Evolutionary conservation across 2,888 invertebrate genomes (phyloP).

Genomic region (Drosophila anomalata): DNA sequence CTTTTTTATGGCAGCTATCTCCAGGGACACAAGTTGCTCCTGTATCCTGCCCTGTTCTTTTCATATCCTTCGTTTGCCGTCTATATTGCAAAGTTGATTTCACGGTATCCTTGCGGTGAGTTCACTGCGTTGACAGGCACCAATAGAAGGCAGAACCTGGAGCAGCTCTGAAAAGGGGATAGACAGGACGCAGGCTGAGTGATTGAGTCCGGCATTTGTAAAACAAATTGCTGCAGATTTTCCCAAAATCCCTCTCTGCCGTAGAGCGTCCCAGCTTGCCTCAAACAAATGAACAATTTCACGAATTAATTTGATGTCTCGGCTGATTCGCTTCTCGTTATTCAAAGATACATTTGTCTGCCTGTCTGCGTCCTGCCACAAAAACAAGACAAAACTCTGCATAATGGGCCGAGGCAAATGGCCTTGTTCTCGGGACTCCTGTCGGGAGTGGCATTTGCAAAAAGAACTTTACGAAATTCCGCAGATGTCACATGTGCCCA

Average conservation of each 20-base stretch:
- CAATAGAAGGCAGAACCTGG: neutral
- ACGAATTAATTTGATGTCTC: conserved; percentile 49
- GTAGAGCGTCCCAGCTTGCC: neutral
- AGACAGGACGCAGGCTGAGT: conserved; percentile 33
- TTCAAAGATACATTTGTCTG: conserved; percentile 39
- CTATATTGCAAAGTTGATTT: conserved; percentile 38
- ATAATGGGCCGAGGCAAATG: conserved; percentile 38
- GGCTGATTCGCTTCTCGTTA: conserved; percentile 35
- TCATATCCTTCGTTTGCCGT: conserved; percentile 6
- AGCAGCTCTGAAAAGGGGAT: neutral
- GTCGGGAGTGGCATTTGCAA: conserved; percentile 2
- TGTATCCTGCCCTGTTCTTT: neutral
- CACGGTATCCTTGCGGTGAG: conserved; percentile 22
- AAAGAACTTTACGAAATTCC: conserved; percentile 25
- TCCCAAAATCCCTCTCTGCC: conserved; percentile 33
- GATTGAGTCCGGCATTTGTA: conserved; percentile 63
- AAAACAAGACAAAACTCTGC: conserved; percentile 11
- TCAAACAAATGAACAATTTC: conserved; percentile 39
- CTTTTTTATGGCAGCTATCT: conserved; percentile 35
- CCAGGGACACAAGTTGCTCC: conserved; percentile 27
- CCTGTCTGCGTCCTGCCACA: conserved; percentile 22
- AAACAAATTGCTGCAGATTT: conserved; percentile 52
- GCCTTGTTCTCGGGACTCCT: conserved; percentile 14
- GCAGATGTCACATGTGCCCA: conserved; percentile 42
- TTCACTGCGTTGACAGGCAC: conserved; percentile 48